Conservation (phyloP, 2,113 vertebrate genomes). For the Chaetodon trifascialis region DNA sequence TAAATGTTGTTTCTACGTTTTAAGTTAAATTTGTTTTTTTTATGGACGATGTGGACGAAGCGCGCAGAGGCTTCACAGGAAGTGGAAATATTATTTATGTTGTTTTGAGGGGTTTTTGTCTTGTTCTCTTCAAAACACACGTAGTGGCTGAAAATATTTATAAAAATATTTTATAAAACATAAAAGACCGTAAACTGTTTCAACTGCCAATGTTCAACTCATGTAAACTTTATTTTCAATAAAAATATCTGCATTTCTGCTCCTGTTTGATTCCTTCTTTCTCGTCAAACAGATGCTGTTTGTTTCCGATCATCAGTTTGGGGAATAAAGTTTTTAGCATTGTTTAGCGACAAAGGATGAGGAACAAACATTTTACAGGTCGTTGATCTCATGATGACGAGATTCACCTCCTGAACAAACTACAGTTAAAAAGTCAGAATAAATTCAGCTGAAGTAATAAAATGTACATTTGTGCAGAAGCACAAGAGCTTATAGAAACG, state of each 20-base stretch:
- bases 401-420: not conserved
- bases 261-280: not conserved
- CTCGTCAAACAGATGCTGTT: not conserved
- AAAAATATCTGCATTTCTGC: constrained; percentile 32
- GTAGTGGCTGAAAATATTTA: constrained; percentile 23
- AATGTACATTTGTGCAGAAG: not conserved
- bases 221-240: constrained; percentile 66
- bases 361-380: not conserved
- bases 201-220: constrained; percentile 34
- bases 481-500: not conserved
- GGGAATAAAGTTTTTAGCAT: not conserved
- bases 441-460: not conserved
- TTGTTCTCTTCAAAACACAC: accelerated
- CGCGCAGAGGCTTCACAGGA: not conserved
- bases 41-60: not conserved
- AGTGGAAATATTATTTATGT: constrained; percentile 13
- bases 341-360: not conserved
- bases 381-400: not conserved
- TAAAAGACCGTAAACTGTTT: constrained; percentile 55
- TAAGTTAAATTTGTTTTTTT: not conserved
- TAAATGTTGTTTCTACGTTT: constrained; percentile 11
- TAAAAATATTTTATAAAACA: constrained; percentile 24
- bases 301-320: not conserved
- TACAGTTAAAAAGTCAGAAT: not conserved
- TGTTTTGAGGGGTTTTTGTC: not conserved